These are phyloP conservation scores for Nilaparvata lugens DNA, from an alignment of 1,140 invertebrate genomes.

Conservation along the genomic window DNA sequence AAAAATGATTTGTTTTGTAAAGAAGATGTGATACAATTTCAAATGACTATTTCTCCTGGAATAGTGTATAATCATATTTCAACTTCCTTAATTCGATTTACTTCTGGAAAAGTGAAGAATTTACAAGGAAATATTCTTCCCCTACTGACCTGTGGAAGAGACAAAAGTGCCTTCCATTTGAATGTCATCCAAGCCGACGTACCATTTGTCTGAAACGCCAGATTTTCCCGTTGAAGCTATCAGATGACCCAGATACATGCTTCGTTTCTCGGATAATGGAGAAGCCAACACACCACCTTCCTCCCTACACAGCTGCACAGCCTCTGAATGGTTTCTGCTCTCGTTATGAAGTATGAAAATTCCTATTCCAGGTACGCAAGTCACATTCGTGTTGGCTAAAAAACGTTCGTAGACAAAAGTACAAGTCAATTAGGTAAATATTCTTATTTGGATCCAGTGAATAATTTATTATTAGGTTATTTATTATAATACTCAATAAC, in stretches of 20 bases:
- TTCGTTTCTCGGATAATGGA: slow-evolving; percentile 44
- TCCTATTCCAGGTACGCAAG: slow-evolving; percentile 35
- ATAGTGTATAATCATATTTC: too few relatives aligned
- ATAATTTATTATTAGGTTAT: too few relatives aligned
- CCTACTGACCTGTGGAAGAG: slow-evolving; percentile 34
- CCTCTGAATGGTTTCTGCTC: slow-evolving; percentile 44
- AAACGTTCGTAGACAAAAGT: too few relatives aligned
- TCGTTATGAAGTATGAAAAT: slow-evolving; percentile 43
- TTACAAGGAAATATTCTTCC: too few relatives aligned
- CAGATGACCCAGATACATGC: slow-evolving; percentile 36
- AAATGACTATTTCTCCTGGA: too few relatives aligned
- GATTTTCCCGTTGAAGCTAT: neutral
- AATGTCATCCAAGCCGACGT: slow-evolving; percentile 45
- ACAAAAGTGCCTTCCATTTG: slow-evolving; percentile 33
- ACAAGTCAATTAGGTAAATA: too few relatives aligned
- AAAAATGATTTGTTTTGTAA: too few relatives aligned
- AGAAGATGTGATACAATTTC: too few relatives aligned
- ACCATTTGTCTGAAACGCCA: slow-evolving; percentile 31
- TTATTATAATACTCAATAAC: too few relatives aligned
- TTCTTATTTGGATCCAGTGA: too few relatives aligned
- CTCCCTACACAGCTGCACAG: slow-evolving; percentile 40
- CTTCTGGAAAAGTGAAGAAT: too few relatives aligned
- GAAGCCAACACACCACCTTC: slow-evolving; percentile 46
- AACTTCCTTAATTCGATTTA: too few relatives aligned
- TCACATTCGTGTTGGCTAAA: slow-evolving; percentile 22